These are phyloP conservation scores for Macrosteles quadrilineatus DNA, from an alignment of 1,140 invertebrate species.

Conservation along the genomic window DNA sequence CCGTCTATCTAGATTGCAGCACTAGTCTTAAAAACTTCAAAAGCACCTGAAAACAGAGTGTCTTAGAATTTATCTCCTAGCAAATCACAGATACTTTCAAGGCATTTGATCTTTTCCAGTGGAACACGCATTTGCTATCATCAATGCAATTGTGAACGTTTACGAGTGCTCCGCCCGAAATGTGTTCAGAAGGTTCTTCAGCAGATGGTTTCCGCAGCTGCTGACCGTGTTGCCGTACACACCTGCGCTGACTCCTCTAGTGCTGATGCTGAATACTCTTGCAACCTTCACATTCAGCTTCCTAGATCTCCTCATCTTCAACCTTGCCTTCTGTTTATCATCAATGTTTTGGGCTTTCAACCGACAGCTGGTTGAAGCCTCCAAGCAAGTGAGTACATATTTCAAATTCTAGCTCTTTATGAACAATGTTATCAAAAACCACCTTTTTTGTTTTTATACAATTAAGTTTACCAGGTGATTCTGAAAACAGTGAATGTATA, in stretches of 20 bases:
- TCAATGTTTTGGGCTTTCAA: background rate
- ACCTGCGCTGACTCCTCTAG: background rate
- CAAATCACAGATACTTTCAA: too few species aligned
- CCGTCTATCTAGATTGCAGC: too few species aligned
- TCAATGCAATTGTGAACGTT: background rate
- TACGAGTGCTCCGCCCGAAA: background rate
- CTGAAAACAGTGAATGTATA: too few species aligned
- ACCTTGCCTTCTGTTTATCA: background rate
- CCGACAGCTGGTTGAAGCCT: background rate
- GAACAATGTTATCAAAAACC: too few species aligned
- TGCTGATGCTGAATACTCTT: background rate
- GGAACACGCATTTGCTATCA: background rate
- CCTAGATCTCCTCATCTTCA: constrained; percentile 3
- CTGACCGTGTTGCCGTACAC: background rate
- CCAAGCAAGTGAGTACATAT: background rate
- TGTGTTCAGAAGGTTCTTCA: constrained; percentile 1
- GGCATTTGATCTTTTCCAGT: too few species aligned
- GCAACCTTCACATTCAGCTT: constrained; percentile 1
- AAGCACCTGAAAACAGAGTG: too few species aligned
- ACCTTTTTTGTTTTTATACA: too few species aligned
- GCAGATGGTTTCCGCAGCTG: background rate
- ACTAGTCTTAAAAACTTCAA: too few species aligned
- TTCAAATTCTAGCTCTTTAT: too few species aligned
- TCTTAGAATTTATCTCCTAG: too few species aligned
- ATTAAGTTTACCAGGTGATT: too few species aligned